Base-by-base conservation (phyloP, 2,888 invertebrate genomes). In the Agrypnus murinus region DNA sequence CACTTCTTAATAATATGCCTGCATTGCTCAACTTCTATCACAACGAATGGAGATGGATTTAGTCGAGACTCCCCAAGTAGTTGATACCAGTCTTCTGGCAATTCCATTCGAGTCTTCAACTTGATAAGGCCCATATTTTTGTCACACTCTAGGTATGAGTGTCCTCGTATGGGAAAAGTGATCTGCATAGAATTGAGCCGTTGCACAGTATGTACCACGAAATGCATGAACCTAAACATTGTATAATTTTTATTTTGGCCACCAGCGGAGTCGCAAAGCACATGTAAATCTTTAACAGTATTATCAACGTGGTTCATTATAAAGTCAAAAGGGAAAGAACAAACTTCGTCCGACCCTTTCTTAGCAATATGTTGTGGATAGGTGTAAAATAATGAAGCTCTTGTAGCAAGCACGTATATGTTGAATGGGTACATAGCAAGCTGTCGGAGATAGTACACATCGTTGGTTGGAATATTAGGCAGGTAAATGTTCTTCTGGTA, bases 171-270 rank as follows among this genome's bases (percentile, higher is more conserved):
- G 19, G 79, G 78, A 73, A 78, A 80, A 38, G 76, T 76, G 7
- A 80, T 53, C 53, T 74, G 75, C 9, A 77, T 68, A 34, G 63
- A 66, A 40, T 80, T 76, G 7, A 78, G 45, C 25, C 65, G 64
- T 65, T 77, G 74, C 43, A 62, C 38, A 4, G 31, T n/a, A 45
- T 77, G 76, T 17, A 80, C 77, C 34, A 78, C 17, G 50, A 75
- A 71, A 68, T 80, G 76, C 19, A 80, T 64, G 45, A 75, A 78
- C 34, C 76, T 66, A 53, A 79, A 71, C 57, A 79, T 48, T 5
- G 77, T 77, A 65, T 58, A 77, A 63, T 78, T 80, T 71, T 78
- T 80, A 69, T 77, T 79, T 68, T 77, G 76, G 9, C 77, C 75
- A 45, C 73, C 77, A 43, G 74, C 75, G n/a, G 76, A 77, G 73